These are phyloP conservation scores for Amiota communis DNA, from an alignment of 2,888 invertebrate species.

Conservation along the genomic window DNA sequence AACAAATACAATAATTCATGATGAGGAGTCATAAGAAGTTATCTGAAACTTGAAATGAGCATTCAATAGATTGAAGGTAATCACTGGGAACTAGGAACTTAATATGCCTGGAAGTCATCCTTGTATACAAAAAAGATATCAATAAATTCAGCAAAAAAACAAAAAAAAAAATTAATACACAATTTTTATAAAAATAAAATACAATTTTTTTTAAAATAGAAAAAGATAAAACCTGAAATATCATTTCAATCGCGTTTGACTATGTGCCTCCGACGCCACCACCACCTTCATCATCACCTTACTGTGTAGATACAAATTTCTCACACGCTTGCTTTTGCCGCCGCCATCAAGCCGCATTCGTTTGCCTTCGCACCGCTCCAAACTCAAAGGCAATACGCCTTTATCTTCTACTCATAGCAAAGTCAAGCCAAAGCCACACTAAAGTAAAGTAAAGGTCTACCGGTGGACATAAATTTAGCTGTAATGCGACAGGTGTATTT, in stretches of 20 bases:
- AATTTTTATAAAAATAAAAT: neutral
- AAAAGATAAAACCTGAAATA: slow-evolving; percentile 58
- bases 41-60: too few species aligned
- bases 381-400: slow-evolving; percentile 29
- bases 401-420: slow-evolving; percentile 58
- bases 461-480: slow-evolving; percentile 72
- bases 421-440: slow-evolving; percentile 56
- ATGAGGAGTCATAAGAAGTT: too few species aligned
- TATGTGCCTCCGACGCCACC: slow-evolving; percentile 19
- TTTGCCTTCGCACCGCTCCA: slow-evolving; percentile 60
- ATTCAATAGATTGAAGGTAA: neutral
- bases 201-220: neutral
- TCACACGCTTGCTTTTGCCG: slow-evolving; percentile 30
- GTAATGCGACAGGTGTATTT: slow-evolving; percentile 72
- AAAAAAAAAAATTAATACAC: slow-evolving; percentile 33
- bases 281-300: slow-evolving; percentile 13
- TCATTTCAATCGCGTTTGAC: slow-evolving; percentile 63
- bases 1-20: too few species aligned
- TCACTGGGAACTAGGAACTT: too few species aligned
- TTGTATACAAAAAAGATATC: slow-evolving; percentile 9
- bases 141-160: slow-evolving; percentile 36
- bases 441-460: slow-evolving; percentile 65
- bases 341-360: slow-evolving; percentile 60
- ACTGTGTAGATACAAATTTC: slow-evolving; percentile 33
- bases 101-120: neutral